Conservation (phyloP, 2,888 invertebrate species). For the Neria commutata region DNA sequence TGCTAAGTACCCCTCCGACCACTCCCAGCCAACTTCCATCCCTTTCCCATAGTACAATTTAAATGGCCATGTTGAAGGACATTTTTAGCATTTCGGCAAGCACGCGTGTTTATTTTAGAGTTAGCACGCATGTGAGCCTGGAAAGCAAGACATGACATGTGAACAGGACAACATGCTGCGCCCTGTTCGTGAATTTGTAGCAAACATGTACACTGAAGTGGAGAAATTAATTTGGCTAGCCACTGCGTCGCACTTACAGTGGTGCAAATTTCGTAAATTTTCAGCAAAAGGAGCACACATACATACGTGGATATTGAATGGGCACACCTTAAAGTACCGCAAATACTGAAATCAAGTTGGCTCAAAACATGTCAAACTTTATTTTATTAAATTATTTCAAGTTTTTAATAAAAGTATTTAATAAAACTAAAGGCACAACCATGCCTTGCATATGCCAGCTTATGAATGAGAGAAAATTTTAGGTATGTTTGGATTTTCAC, state of each 20-base stretch:
- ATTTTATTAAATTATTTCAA: too few relatives aligned
- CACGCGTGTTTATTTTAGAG: conserved; percentile 5
- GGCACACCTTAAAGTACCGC: background rate
- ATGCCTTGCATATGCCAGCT: too few relatives aligned
- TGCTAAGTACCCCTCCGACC: background rate
- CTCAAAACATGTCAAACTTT: too few relatives aligned
- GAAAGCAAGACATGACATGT: background rate
- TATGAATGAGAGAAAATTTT: too few relatives aligned
- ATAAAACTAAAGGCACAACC: too few relatives aligned
- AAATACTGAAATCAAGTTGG: too few relatives aligned
- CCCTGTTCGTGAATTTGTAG: conserved; percentile 5
- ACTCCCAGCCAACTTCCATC: background rate
- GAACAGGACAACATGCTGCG: conserved; percentile 13
- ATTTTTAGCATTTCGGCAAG: too few relatives aligned
- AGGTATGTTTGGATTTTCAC: too few relatives aligned
- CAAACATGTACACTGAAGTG: too few relatives aligned
- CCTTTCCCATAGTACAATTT: background rate
- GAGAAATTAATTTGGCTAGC: too few relatives aligned
- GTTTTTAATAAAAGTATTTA: too few relatives aligned
- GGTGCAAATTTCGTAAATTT: background rate
- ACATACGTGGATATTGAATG: background rate
- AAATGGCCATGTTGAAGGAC: conserved; percentile 11
- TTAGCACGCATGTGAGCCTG: background rate
- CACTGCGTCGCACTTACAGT: too few relatives aligned
- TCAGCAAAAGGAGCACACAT: background rate